Percentiles rank a stretch among this genome's conserved stretches.
Evolutionary conservation across 2,888 invertebrate species (phyloP).

Genomic region (Aleiodes testaceus): DNA sequence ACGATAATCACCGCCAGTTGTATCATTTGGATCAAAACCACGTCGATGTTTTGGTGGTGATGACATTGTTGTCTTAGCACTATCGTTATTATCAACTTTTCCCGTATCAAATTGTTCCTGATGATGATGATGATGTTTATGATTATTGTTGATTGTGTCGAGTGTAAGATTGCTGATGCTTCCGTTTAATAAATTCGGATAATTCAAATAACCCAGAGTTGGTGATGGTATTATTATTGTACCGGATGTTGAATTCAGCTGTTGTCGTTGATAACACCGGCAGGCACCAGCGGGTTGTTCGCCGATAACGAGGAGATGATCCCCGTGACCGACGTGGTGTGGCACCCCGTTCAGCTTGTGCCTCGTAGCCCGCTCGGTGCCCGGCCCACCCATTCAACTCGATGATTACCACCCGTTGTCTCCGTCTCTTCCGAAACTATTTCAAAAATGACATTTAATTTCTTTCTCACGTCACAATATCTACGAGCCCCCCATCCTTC

Average conservation of each 20-base stretch:
- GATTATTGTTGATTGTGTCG: slow-evolving; percentile 49
- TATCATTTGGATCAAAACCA: slow-evolving; percentile 68
- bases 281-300: slow-evolving; percentile 61
- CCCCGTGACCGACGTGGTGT: slow-evolving; percentile 67
- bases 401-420: slow-evolving; percentile 64
- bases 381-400: slow-evolving; percentile 71
- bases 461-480: slow-evolving; percentile 29
- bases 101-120: slow-evolving; percentile 45
- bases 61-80: slow-evolving; percentile 61
- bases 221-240: slow-evolving; percentile 50
- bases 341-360: slow-evolving; percentile 71
- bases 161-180: slow-evolving; percentile 42
- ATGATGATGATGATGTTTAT: slow-evolving; percentile 43
- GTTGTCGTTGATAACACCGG: slow-evolving; percentile 57
- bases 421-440: slow-evolving; percentile 58
- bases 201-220: slow-evolving; percentile 46
- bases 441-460: slow-evolving; percentile 26
- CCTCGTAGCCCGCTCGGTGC: slow-evolving; percentile 68
- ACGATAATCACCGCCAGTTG: slow-evolving; percentile 63
- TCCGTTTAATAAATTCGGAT: slow-evolving; percentile 43
- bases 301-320: slow-evolving; percentile 66
- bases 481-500: slow-evolving; percentile 10
- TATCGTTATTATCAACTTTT: slow-evolving; percentile 49
- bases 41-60: slow-evolving; percentile 68
- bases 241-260: slow-evolving; percentile 50